Base-by-base conservation (phyloP, 1,140 invertebrate species). In the Meloidogyne hapla region DNA sequence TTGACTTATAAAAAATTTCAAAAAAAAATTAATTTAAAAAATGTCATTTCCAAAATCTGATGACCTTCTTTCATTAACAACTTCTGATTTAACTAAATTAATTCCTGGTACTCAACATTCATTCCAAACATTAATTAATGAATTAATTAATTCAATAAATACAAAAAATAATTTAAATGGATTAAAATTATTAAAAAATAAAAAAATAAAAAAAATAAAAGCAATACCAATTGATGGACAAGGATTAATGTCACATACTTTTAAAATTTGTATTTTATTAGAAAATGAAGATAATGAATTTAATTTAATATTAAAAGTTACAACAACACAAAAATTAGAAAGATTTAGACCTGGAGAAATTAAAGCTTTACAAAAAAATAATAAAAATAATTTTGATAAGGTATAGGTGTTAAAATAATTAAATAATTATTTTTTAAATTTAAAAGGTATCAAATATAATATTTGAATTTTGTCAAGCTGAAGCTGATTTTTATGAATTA, bases 181-280 rank as follows among this genome's bases (percentile, higher is more conserved):
- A 73, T 73, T 21, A 28, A 21, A 4, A 28, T n/a, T 13, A 61
- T 25, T 69, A 25, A 61, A 25, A 70, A 21, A 73, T 56, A 63
- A n/a, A 13, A 64, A 42, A 42, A 33, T 73, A 3, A 61, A 56
- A 33, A 33, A 23, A 15, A 64, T 73, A 38, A 61, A 73, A 25
- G 56, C 56, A 15, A n/a, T 33, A 38, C 71, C 71, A 21, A 73
- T 73, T 21, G 71, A 73, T 33, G 71, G 71, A 23, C 42, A 73
- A 26, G 71, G 71, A 38, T 15, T 73, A 56, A 73, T 73, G 71
- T 73, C 71, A 28, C 15, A 38, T 40, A 73, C 64, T 13, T 61
- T 63, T 63, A 28, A 40, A 33, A 33, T 73, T n/a, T 64, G 18
- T 64, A 33, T 73, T 33, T 64, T 25, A 23, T 63, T 73, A 5